phyloP scores from a whole-genome alignment of 2,797 vertebrate species.

The Mus minutoides region DNA sequence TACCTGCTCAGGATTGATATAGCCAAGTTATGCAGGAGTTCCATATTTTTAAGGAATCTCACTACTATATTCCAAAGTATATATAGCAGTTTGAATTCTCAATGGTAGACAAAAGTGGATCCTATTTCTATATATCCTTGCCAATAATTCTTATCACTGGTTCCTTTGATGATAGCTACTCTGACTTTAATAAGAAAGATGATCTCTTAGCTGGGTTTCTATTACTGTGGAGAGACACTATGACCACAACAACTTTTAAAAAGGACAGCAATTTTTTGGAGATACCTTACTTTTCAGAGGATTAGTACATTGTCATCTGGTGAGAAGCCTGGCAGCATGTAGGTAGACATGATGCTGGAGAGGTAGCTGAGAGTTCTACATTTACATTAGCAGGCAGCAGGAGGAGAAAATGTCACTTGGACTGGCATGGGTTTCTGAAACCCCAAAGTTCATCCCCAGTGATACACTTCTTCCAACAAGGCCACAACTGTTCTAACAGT shows the following conservation, averaged over 20 bases:
- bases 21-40: not conserved
- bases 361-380: not conserved
- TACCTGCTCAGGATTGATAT: not conserved
- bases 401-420: not conserved
- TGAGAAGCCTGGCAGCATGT: not conserved
- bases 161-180: not conserved
- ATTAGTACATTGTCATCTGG: not conserved
- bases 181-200: not conserved
- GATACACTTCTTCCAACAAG: not conserved
- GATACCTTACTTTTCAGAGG: not conserved
- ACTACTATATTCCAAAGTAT: not conserved
- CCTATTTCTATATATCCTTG: not conserved
- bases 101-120: not conserved
- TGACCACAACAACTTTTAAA: not conserved
- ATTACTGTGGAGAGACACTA: not conserved
- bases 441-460: not conserved
- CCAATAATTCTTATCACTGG: not conserved
- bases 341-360: not conserved
- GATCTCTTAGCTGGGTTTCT: not conserved
- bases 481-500: not conserved
- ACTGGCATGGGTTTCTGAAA: not conserved
- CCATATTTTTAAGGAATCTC: not conserved
- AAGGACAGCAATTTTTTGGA: not conserved
- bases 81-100: not conserved
- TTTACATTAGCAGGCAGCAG: not conserved